These are phyloP conservation scores for Dicyrtoma fusca DNA, from an alignment of 2,888 invertebrate genomes.

Conservation along the genomic window DNA sequence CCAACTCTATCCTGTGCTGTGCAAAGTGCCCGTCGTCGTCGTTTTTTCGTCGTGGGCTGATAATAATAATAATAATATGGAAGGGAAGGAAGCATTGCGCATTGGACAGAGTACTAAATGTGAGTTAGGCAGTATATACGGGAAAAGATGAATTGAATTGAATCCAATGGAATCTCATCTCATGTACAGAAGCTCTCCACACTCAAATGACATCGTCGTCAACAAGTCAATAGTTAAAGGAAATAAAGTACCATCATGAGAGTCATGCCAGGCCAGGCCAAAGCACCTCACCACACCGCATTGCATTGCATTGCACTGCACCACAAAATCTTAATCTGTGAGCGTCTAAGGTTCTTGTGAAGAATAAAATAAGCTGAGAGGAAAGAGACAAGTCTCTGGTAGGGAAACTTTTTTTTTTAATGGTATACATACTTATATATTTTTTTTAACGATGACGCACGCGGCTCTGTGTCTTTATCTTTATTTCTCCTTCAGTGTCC, in stretches of 20 bases:
- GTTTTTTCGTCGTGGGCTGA: too few species aligned
- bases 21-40: too few species aligned
- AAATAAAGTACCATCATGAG: too few species aligned
- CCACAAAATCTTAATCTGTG: neutral
- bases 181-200: too few species aligned
- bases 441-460: slow-evolving; percentile 34
- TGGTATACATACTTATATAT: neutral
- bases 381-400: neutral
- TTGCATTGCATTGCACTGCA: neutral
- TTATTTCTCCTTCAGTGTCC: slow-evolving; percentile 23
- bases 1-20: too few species aligned
- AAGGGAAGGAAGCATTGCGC: too few species aligned
- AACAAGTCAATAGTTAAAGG: neutral
- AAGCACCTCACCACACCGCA: neutral
- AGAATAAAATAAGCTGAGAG: neutral
- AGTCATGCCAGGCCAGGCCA: too few species aligned
- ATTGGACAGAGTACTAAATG: too few species aligned
- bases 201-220: neutral
- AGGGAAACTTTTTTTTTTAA: neutral
- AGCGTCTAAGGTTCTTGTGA: neutral
- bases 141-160: too few species aligned
- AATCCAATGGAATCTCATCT: too few species aligned
- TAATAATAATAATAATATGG: too few species aligned
- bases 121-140: too few species aligned
- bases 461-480: slow-evolving; percentile 26